A percentile compares a stretch with the other conserved stretches of the same genome.
Conservation (phyloP, 92 coral and sea anemone genomes). For the Muricea muricata region DNA sequence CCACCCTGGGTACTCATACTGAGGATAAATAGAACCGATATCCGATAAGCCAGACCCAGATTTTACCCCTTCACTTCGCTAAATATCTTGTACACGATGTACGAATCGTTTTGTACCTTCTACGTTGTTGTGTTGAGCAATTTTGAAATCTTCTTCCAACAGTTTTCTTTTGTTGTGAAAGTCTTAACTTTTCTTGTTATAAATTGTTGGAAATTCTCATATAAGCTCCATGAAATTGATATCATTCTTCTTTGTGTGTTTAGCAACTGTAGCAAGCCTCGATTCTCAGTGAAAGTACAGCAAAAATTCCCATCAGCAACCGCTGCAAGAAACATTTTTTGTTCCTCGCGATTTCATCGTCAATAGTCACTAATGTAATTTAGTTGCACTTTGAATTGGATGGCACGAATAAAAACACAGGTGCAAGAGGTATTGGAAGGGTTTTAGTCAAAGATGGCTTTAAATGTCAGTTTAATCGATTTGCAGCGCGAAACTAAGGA, state of each 20-base stretch:
- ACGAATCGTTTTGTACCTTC: constrained; percentile 41
- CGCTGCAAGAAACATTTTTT: background rate
- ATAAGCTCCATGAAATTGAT: background rate
- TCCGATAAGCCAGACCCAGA: background rate
- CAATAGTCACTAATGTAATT: background rate
- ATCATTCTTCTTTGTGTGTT: background rate
- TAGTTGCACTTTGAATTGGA: too few relatives aligned
- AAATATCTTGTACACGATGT: constrained; percentile 46
- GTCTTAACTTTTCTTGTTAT: constrained; percentile 53
- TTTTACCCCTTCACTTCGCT: constrained; percentile 28
- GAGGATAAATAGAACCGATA: background rate
- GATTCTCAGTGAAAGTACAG: too few relatives aligned
- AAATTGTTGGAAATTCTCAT: background rate
- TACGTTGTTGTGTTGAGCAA: constrained; percentile 39
- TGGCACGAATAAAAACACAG: too few relatives aligned
- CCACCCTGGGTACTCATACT: background rate
- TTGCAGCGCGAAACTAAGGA: too few relatives aligned
- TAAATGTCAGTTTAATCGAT: too few relatives aligned
- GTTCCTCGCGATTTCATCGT: background rate
- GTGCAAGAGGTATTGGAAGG: too few relatives aligned
- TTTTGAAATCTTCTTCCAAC: constrained; percentile 54
- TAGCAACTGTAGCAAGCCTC: background rate
- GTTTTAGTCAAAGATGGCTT: too few relatives aligned
- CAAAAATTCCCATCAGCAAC: background rate
- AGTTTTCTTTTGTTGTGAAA: constrained; percentile 43